These are phyloP conservation scores for Drosophila leontia DNA, from an alignment of 1,140 invertebrate genomes.

Conservation along the genomic window DNA sequence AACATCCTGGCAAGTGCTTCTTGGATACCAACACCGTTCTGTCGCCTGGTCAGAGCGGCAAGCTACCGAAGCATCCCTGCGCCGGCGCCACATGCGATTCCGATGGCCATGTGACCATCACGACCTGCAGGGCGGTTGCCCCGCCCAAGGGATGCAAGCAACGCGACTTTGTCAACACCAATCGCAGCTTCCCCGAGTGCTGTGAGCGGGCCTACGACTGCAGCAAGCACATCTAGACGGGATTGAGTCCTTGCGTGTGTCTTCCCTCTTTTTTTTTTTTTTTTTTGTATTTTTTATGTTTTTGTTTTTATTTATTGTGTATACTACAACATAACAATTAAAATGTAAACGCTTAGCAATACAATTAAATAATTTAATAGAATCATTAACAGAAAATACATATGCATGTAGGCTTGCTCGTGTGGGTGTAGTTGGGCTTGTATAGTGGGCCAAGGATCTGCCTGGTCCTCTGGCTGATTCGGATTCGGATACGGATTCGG, in stretches of 20 bases:
- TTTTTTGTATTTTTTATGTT: conserved; percentile 18
- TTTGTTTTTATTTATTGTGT: conserved; percentile 72
- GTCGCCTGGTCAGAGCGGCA: conserved; percentile 67
- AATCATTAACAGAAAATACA: conserved; percentile 80
- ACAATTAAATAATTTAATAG: conserved; percentile 83
- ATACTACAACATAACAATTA: conserved; percentile 83
- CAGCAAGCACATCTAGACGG: conserved; percentile 54
- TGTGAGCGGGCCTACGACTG: conserved; percentile 77
- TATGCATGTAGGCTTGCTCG: conserved; percentile 47
- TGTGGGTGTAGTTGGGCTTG: conserved; percentile 29
- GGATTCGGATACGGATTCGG: conserved; percentile 15
- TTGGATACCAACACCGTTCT: conserved; percentile 51
- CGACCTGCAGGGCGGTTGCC: conserved; percentile 62
- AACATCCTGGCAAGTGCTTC: conserved; percentile 75
- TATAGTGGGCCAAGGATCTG: conserved; percentile 26
- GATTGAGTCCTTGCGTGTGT: neutral
- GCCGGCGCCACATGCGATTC: conserved; percentile 64
- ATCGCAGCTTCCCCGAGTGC: conserved; percentile 69
- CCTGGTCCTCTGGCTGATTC: neutral
- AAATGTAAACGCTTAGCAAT: conserved; percentile 81
- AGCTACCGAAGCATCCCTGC: conserved; percentile 70
- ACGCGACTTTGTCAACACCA: conserved; percentile 78
- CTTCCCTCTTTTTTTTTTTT: neutral
- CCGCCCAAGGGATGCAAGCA: conserved; percentile 77
- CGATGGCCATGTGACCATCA: conserved; percentile 54